Evolutionary conservation across 1,140 invertebrate species (phyloP).

Genomic region (Zaprionus ghesquierei): DNA sequence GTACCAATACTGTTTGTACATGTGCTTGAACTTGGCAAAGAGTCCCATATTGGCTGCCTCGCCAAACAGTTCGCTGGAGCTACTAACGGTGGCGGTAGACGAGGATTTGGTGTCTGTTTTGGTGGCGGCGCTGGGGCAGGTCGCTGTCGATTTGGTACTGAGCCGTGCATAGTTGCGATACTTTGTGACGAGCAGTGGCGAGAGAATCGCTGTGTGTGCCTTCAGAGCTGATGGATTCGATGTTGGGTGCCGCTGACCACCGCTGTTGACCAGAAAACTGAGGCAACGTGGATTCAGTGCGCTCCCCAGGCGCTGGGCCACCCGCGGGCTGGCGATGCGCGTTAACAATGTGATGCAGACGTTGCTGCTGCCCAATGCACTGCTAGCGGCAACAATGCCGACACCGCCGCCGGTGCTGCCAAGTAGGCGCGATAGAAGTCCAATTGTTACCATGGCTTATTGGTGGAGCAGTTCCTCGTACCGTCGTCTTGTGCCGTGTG

Average conservation of each 20-base stretch:
- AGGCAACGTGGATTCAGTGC: slow-evolving; percentile 31
- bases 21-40: slow-evolving; percentile 93
- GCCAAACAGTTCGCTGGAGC: slow-evolving; percentile 63
- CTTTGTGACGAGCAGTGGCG: slow-evolving; percentile 22
- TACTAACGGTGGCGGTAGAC: slow-evolving; percentile 36
- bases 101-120: slow-evolving; percentile 53
- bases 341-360: slow-evolving; percentile 20
- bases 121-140: slow-evolving; percentile 32
- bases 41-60: slow-evolving; percentile 83
- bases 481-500: neutral
- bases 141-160: slow-evolving; percentile 48
- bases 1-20: slow-evolving; percentile 98
- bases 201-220: slow-evolving; percentile 14
- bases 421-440: slow-evolving; percentile 36
- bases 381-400: slow-evolving; percentile 3
- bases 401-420: neutral
- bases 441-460: slow-evolving; percentile 42
- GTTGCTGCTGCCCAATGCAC: slow-evolving; percentile 9
- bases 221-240: slow-evolving; percentile 3
- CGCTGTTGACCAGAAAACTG: slow-evolving; percentile 23
- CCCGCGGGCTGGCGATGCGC: slow-evolving; percentile 7
- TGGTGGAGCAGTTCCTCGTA: neutral
- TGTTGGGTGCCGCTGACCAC: slow-evolving; percentile 6
- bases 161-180: slow-evolving; percentile 41
- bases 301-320: neutral